Conservation (phyloP, 2,113 vertebrate species). For the Rhombomys opimus region DNA sequence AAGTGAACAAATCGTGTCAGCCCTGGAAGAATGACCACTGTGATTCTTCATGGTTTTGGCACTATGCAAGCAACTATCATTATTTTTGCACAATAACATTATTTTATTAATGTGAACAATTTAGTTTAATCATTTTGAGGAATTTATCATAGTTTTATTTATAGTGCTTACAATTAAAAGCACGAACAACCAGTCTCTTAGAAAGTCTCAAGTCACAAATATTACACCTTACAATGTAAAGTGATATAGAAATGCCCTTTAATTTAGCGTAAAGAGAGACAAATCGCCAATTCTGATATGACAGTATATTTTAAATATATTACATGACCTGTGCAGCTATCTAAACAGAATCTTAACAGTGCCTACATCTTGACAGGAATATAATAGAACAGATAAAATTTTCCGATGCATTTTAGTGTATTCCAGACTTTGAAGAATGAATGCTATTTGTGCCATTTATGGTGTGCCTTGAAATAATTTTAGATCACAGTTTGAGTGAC, state of each 20-base stretch:
- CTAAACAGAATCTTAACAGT: background rate
- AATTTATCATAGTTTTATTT: background rate
- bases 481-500: background rate
- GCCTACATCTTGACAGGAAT: background rate
- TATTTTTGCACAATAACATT: slow-evolving; percentile 14
- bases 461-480: slow-evolving; percentile 43
- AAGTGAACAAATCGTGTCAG: background rate
- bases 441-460: background rate
- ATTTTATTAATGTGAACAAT: background rate
- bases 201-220: slow-evolving; percentile 13
- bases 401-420: background rate
- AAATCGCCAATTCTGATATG: background rate
- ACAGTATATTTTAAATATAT: background rate
- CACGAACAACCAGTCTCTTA: background rate
- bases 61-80: background rate
- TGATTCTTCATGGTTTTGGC: background rate
- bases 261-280: background rate
- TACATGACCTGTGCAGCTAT: background rate
- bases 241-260: background rate
- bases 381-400: background rate
- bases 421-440: background rate
- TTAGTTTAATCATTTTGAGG: background rate
- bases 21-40: background rate
- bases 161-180: slow-evolving; percentile 27
- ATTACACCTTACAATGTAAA: background rate